phyloP scores from a whole-genome alignment of 2,797 vertebrate species.

The Cynopterus sphinx region DNA sequence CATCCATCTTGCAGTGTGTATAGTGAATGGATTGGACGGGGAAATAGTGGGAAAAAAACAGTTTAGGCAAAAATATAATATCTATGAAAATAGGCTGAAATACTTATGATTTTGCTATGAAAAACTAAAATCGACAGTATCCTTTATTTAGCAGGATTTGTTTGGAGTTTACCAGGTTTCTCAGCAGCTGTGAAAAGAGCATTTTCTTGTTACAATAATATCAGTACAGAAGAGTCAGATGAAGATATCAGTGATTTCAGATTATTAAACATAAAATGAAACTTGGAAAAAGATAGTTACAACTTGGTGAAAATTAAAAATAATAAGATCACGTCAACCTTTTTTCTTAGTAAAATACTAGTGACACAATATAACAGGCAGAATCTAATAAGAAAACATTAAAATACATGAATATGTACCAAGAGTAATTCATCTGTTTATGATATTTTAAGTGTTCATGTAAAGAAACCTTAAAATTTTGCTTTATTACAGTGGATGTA shows the following conservation, averaged over 20 bases:
- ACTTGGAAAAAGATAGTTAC: conserved; percentile 1
- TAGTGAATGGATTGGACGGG: background rate
- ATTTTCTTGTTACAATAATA: background rate
- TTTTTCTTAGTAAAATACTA: background rate
- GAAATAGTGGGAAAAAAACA: background rate
- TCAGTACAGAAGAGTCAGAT: background rate
- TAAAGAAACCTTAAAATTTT: background rate
- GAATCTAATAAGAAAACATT: background rate
- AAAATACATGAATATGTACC: background rate
- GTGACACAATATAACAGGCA: background rate
- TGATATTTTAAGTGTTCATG: background rate
- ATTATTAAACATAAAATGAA: background rate
- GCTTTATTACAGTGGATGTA: background rate
- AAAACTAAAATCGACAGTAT: background rate
- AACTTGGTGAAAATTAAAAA: conserved; percentile 7
- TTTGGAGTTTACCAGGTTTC: background rate
- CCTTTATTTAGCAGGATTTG: background rate
- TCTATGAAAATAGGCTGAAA: background rate
- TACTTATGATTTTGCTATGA: background rate
- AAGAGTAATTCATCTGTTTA: background rate
- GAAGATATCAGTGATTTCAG: background rate
- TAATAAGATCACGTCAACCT: background rate
- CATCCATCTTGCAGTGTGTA: background rate
- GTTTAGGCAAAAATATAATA: background rate
- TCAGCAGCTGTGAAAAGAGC: background rate